Conservation (phyloP, 1,140 invertebrate species). For the Muscidifurax raptorellus region DNA sequence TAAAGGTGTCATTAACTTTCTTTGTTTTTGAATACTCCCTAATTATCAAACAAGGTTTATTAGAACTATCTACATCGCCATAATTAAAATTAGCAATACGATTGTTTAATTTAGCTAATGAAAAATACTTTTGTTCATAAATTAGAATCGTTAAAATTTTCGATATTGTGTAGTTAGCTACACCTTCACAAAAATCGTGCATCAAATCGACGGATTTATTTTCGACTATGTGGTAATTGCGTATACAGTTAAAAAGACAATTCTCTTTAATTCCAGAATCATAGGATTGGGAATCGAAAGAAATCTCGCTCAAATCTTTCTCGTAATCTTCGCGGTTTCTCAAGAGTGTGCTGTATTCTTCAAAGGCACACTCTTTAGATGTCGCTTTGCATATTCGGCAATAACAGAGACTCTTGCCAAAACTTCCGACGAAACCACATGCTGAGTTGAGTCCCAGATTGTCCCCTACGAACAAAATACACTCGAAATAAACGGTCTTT, state of each 20-base stretch:
- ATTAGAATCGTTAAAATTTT: constrained; percentile 28
- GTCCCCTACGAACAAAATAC: constrained; percentile 39
- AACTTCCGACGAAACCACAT: constrained; percentile 45
- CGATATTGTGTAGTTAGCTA: constrained; percentile 25
- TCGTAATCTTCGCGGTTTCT: too few relatives aligned
- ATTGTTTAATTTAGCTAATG: constrained; percentile 17
- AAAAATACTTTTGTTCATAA: constrained; percentile 10
- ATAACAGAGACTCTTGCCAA: constrained; percentile 13
- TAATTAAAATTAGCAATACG: constrained; percentile 40
- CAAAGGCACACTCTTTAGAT: too few relatives aligned
- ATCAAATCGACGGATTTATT: too few relatives aligned
- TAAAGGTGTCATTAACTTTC: constrained; percentile 13
- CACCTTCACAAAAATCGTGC: constrained; percentile 18
- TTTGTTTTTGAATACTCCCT: background rate
- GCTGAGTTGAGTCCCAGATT: constrained; percentile 46
- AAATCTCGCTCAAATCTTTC: too few relatives aligned
- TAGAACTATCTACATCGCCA: constrained; percentile 3
- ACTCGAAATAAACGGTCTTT: constrained; percentile 48
- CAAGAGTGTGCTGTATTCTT: too few relatives aligned
- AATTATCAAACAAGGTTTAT: constrained; percentile 27
- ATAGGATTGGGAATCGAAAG: too few relatives aligned
- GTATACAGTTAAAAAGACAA: too few relatives aligned
- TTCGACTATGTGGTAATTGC: too few relatives aligned
- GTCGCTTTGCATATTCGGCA: constrained; percentile 39
- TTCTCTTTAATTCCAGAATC: too few relatives aligned